A percentile compares a stretch with the other conserved stretches of the same genome.
These are phyloP conservation scores for Hyposoter dolosus DNA, from an alignment of 2,888 invertebrate species.

Conservation along the genomic window DNA sequence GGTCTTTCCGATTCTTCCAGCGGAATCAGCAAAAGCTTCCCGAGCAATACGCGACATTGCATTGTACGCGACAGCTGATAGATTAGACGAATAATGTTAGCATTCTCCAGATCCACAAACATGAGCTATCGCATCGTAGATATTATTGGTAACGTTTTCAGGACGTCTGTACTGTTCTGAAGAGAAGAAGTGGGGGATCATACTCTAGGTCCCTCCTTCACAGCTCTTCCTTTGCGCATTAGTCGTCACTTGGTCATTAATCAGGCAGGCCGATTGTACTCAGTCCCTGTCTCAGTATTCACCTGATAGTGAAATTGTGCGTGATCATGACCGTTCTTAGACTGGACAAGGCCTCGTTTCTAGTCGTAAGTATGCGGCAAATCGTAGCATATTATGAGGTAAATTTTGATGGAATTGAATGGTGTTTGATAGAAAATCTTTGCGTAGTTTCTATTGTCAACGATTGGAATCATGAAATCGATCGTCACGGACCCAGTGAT, in stretches of 20 bases:
- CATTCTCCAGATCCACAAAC: constrained; percentile 68
- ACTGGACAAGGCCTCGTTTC: constrained; percentile 28
- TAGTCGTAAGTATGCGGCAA: constrained; percentile 52
- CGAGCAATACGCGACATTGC: constrained; percentile 66
- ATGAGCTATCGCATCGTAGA: constrained; percentile 45
- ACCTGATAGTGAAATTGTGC: constrained; percentile 30
- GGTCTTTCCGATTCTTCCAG: constrained; percentile 35
- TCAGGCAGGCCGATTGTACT: constrained; percentile 64
- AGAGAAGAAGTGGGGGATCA: background rate
- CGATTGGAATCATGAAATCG: constrained; percentile 23
- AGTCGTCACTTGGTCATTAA: constrained; percentile 74
- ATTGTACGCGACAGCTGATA: constrained; percentile 39
- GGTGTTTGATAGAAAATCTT: constrained; percentile 11
- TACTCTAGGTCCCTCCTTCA: constrained; percentile 24
- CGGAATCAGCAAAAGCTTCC: constrained; percentile 63
- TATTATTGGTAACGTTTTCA: constrained; percentile 66
- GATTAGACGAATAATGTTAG: constrained; percentile 76
- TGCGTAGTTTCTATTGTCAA: constrained; percentile 47
- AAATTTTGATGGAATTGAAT: background rate
- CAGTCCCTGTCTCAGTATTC: constrained; percentile 60
- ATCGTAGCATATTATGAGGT: background rate
- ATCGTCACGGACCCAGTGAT: constrained; percentile 20
- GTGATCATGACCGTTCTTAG: constrained; percentile 62
- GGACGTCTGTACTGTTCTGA: constrained; percentile 62
- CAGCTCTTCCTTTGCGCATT: constrained; percentile 43